Conservation (phyloP, 2,888 invertebrate genomes). For the Andrena camellia region DNA sequence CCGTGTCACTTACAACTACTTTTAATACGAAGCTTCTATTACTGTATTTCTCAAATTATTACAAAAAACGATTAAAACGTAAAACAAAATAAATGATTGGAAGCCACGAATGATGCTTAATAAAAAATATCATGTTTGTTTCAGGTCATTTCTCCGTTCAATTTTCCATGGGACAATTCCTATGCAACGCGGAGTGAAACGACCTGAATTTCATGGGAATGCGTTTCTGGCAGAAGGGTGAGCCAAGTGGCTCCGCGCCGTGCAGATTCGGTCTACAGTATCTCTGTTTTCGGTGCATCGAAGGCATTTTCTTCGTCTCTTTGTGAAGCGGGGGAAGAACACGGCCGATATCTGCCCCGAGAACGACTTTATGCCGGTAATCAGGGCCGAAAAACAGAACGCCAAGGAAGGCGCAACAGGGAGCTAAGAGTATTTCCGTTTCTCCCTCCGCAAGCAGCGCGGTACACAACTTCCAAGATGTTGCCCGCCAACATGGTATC, state of each 20-base stretch:
- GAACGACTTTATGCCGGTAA: conserved; percentile 74
- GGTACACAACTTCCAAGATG: conserved; percentile 87
- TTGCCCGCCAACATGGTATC: conserved; percentile 96
- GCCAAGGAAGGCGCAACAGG: conserved; percentile 67
- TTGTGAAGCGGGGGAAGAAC: conserved; percentile 24
- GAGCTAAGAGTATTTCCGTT: conserved; percentile 59
- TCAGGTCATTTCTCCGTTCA: conserved; percentile 18
- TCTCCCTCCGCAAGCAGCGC: conserved; percentile 38
- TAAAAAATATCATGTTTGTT: conserved; percentile 5
- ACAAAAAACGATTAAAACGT: neutral
- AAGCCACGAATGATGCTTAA: neutral
- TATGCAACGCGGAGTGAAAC: conserved; percentile 10
- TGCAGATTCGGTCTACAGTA: conserved; percentile 30
- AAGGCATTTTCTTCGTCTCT: conserved; percentile 51
- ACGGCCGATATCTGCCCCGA: conserved; percentile 8
- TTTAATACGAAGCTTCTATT: no score
- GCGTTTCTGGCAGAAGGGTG: conserved; percentile 65
- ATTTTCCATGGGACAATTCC: neutral
- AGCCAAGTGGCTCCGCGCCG: conserved; percentile 70
- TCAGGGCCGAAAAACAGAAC: conserved; percentile 58
- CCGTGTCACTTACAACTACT: no score
- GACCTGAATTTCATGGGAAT: conserved; percentile 61
- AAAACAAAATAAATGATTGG: neutral
- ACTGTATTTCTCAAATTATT: no score
- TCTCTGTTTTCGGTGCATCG: conserved; percentile 35